A percentile compares a stretch with the other conserved stretches of the same genome.
phyloP scores from a whole-genome alignment of 1,140 invertebrate species.

The Drusus annulatus region DNA sequence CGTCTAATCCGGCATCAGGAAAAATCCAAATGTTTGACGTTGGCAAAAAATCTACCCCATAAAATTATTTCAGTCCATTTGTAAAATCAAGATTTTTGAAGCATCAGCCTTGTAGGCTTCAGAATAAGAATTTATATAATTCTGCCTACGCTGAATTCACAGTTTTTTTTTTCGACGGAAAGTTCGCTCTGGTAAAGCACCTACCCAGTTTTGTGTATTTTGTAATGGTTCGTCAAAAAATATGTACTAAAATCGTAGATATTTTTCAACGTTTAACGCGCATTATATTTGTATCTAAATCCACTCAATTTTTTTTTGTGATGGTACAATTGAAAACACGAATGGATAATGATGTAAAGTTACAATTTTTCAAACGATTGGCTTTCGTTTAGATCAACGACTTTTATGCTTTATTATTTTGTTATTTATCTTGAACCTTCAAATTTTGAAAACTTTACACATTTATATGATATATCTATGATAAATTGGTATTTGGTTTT shows the following conservation, averaged over 20 bases:
- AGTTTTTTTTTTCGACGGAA: conserved; percentile 22
- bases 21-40: conserved; percentile 32
- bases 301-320: too few relatives aligned
- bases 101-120: conserved; percentile 19
- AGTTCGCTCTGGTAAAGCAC: background rate
- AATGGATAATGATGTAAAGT: too few relatives aligned
- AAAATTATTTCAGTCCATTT: conserved; percentile 58
- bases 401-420: too few relatives aligned
- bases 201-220: background rate
- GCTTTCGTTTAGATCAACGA: too few relatives aligned
- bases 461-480: too few relatives aligned
- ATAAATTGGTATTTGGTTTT: too few relatives aligned
- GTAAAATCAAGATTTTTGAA: conserved; percentile 52
- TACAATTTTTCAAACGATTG: too few relatives aligned
- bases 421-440: too few relatives aligned
- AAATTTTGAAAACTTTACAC: too few relatives aligned
- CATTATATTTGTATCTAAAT: too few relatives aligned
- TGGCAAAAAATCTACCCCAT: conserved; percentile 46
- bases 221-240: background rate
- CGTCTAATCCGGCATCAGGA: conserved; percentile 27
- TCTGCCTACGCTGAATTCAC: conserved; percentile 38
- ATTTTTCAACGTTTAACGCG: too few relatives aligned
- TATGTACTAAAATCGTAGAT: background rate
- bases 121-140: conserved; percentile 39
- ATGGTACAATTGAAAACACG: too few relatives aligned